Base-by-base conservation (phyloP, 2,113 vertebrate genomes). In the Ellobius talpinus region DNA sequence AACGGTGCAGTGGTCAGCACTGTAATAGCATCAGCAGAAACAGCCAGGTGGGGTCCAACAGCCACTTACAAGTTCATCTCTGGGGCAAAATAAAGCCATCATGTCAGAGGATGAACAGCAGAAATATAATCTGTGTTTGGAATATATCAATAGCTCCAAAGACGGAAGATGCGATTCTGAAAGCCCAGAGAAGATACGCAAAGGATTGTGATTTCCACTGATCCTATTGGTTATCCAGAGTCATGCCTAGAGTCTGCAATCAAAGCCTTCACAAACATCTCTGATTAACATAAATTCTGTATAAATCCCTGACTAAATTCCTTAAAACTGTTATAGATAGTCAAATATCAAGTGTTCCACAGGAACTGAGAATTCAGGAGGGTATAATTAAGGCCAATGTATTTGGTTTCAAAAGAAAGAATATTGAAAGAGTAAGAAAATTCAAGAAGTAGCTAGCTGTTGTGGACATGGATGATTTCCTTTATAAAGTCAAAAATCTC, bases 361-460 rank as follows among this genome's bases (percentile, higher is more conserved):
- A 76, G 58, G 23, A 88, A 81, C 19, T 76, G 39, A 63, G 61
- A 92, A 21, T 70, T 6, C 0, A 58, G 5, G 79, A 36, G 50
- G 4, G 47, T 36, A 33, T 19, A 73, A 36, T 73, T 96, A 90
- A 89, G 8, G 10, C 7, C 33, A 92, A 68, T 91, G 45, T 33
- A 45, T 42, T 29, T 17, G 66, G 72, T 87, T 93, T 87, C 33
- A 79, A 63, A 29, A 89, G 77, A 55, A 76, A 70, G 3, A 82
- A 70, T 77, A 81, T 7, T 88, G 29, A 6, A 33, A 94, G 52
- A 96, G 89, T 76, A 87, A 93, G 33, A 58, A 73, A 92, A 95
- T 89, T 61, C 17, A 58, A 55, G 50, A 87, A 90, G 8, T 58
- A 93, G 7, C 19, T 42, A 45, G 29, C 87, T 68, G 45, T 4